Evolutionary conservation across 1,140 invertebrate species (phyloP), one percentile per base, ranked within the genome.

Genomic region (Akabosia matsudoensis): DNA sequence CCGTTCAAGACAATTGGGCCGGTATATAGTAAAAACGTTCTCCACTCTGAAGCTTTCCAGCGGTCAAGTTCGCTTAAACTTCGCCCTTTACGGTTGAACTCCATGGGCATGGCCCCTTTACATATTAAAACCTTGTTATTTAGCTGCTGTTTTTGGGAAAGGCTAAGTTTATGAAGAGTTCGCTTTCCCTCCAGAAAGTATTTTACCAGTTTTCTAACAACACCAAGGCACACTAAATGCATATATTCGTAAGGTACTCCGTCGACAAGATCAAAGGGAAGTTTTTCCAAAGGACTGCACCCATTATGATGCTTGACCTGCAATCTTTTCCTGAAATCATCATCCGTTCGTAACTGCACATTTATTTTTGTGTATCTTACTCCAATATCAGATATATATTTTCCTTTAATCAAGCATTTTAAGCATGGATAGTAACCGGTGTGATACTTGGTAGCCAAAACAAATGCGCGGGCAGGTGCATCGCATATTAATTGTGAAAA

Each of bases 391-490:
- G n/a, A n/a, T n/a, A 10, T 45, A 71, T 56, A 82, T 67, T 73
- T 70, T 70, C 83, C 83, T 76, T 82, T 75, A 33, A 76, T 64
- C 13, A 51, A 78, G 78, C 85, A 86, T 74, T 83, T 83, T 18
- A 83, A 82, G 79, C 85, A 86, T 51, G 81, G 80, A 74, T 81
- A 71, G 73, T 84, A 85, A 10, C 82, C 84, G 72, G 76, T 80
- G 71, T 45, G 37, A 45, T 45, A 10, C 18, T 45, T 45, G 7
- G 18, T 45, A 45, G 7, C 37, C 18, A 18, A 45, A 45, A 45
- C 18, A 45, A 45, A 45, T 45, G 37, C 37, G 7, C 37, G 7
- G 18, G 37, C 37, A 10, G 37, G 37, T 10, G 37, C 37, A 18
- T 45, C 37, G 18, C 37, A 45, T 7, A 45, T 45, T 7, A 45